phyloP scores from a whole-genome alignment of 2,797 vertebrate species.

The Mormyrops attenuatus region DNA sequence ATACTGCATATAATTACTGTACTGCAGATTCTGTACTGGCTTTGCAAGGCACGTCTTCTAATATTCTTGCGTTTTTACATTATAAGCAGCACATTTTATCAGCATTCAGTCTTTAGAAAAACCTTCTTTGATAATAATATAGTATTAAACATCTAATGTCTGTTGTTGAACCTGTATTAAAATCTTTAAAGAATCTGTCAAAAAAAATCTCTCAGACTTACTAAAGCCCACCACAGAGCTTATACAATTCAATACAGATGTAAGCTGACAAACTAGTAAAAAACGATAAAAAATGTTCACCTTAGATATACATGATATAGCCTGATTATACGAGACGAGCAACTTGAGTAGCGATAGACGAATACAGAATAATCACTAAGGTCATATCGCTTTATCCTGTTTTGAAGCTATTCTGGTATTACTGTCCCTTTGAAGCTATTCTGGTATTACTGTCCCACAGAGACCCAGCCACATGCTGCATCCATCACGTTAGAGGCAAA shows the following conservation, averaged over 20 bases:
- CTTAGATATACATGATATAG: neutral
- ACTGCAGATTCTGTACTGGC: neutral
- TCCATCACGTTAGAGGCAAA: neutral
- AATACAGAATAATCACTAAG: neutral
- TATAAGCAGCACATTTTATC: neutral
- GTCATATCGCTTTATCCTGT: neutral
- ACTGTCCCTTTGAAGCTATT: neutral
- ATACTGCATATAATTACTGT: neutral
- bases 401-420: neutral
- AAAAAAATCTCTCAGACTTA: neutral
- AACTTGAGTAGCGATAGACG: neutral
- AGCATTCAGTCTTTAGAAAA: neutral
- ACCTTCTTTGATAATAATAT: neutral
- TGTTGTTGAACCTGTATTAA: neutral
- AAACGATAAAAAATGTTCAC: neutral
- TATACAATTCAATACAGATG: neutral
- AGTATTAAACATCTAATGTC: neutral
- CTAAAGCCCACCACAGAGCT: neutral
- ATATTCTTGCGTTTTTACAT: neutral
- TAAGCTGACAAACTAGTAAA: neutral
- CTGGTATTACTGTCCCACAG: neutral
- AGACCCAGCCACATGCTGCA: neutral
- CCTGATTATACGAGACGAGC: neutral
- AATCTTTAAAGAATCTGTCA: neutral
- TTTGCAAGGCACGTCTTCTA: neutral